A percentile compares a stretch with the other conserved stretches of the same genome.
These are phyloP conservation scores for Sylvicola cinctus DNA, from an alignment of 2,888 invertebrate genomes.

Conservation along the genomic window DNA sequence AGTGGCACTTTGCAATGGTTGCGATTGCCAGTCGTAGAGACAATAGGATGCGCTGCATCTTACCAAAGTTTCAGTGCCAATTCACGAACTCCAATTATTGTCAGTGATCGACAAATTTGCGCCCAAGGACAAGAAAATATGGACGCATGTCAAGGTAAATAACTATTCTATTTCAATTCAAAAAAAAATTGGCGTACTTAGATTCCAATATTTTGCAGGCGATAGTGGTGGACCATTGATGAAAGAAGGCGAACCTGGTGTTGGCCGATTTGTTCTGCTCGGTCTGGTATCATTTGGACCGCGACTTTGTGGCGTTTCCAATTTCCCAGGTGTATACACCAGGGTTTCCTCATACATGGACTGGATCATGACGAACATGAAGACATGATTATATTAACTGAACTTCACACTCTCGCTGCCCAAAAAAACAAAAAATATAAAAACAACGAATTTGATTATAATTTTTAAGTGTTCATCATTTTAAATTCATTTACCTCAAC, in stretches of 20 bases:
- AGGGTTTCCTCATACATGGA: slow-evolving; percentile 21
- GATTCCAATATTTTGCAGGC: slow-evolving; percentile 10
- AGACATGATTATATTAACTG: too few relatives aligned
- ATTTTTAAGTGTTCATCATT: too few relatives aligned
- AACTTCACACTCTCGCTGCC: too few relatives aligned
- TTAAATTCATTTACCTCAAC: too few relatives aligned
- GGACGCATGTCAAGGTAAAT: slow-evolving; percentile 21
- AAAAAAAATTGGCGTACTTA: background rate
- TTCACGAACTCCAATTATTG: slow-evolving; percentile 22
- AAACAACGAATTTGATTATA: too few relatives aligned
- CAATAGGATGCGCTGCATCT: slow-evolving; percentile 20
- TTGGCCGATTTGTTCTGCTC: slow-evolving; percentile 12
- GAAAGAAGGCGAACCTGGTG: slow-evolving; percentile 13
- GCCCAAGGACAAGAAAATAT: slow-evolving; percentile 22
- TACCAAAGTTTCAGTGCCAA: slow-evolving; percentile 23
- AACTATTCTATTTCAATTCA: background rate
- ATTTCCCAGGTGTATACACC: slow-evolving; percentile 25
- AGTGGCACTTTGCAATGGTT: slow-evolving; percentile 24
- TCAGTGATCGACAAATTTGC: slow-evolving; percentile 22
- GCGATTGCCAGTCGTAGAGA: slow-evolving; percentile 24
- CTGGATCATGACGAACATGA: slow-evolving; percentile 21
- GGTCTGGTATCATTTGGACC: slow-evolving; percentile 23
- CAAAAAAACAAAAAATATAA: too few relatives aligned
- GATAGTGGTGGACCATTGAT: slow-evolving; percentile 25
- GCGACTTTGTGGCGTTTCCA: slow-evolving; percentile 19